phyloP scores from a whole-genome alignment of 2,113 vertebrate species.

The Odontesthes bonariensis region DNA sequence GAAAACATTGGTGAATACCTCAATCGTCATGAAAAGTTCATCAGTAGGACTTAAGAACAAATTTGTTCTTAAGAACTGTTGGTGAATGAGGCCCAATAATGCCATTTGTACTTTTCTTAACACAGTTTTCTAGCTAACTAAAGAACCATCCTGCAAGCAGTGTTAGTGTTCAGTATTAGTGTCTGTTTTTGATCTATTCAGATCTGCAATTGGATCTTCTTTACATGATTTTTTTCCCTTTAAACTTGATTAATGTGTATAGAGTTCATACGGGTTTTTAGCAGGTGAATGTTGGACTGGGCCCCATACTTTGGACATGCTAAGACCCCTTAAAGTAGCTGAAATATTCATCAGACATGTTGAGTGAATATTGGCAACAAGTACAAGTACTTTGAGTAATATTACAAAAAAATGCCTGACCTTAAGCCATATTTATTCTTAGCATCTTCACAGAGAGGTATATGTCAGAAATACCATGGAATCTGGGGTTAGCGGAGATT shows the following conservation, averaged over 20 bases:
- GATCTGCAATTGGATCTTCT: constrained; percentile 1
- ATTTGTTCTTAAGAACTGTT: too few relatives aligned
- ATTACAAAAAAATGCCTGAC: neutral
- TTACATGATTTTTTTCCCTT: constrained; percentile 3
- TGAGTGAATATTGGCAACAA: neutral
- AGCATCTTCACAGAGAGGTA: too few relatives aligned
- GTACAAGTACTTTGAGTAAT: neutral
- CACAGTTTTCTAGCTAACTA: too few relatives aligned
- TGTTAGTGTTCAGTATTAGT: too few relatives aligned
- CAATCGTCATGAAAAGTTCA: too few relatives aligned
- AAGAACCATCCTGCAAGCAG: too few relatives aligned
- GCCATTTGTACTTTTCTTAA: too few relatives aligned
- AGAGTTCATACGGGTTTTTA: neutral
- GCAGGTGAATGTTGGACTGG: neutral
- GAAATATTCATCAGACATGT: constrained; percentile 10
- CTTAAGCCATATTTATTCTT: too few relatives aligned
- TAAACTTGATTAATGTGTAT: neutral
- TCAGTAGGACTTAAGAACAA: too few relatives aligned
- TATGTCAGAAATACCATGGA: neutral
- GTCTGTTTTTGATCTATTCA: neutral
- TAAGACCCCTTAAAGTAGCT: neutral
- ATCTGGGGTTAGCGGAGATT: neutral
- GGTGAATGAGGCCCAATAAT: too few relatives aligned
- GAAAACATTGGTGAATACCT: too few relatives aligned
- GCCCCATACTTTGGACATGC: neutral